Evolutionary conservation across 2,113 vertebrate genomes (phyloP).

Genomic region (Orycteropus afer): DNA sequence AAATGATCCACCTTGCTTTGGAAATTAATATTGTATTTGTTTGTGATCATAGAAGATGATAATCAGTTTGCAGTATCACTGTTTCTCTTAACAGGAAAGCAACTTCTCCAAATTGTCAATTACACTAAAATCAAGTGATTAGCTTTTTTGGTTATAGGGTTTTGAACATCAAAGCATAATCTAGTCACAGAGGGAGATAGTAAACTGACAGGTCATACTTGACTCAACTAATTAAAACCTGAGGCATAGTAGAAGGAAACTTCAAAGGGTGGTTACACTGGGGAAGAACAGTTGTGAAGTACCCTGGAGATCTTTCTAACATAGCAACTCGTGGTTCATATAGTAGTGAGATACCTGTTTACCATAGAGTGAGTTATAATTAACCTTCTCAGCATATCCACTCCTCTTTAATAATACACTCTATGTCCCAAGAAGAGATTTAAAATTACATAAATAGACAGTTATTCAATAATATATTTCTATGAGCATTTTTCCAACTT

Average conservation of each 20-base stretch:
- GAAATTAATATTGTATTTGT: slow-evolving; percentile 9
- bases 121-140: slow-evolving; percentile 59
- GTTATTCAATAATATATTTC: not conserved
- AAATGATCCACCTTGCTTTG: not conserved
- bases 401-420: not conserved
- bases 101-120: slow-evolving; percentile 37
- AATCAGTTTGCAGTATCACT: not conserved
- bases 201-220: slow-evolving; percentile 58
- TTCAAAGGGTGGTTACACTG: slow-evolving; percentile 32
- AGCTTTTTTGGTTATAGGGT: slow-evolving; percentile 18
- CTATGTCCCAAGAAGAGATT: not conserved
- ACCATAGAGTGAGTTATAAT: slow-evolving; percentile 28
- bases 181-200: slow-evolving; percentile 42
- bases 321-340: slow-evolving; percentile 18
- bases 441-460: slow-evolving; percentile 13
- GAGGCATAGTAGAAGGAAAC: slow-evolving; percentile 23
- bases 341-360: not conserved
- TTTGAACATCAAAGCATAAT: slow-evolving; percentile 62
- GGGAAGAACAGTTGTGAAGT: slow-evolving; percentile 7
- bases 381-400: slow-evolving; percentile 37
- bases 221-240: slow-evolving; percentile 61
- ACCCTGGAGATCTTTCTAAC: slow-evolving; percentile 39
- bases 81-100: not conserved
- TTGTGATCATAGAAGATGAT: not conserved
- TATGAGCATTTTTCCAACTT: not conserved